Percentiles rank a stretch among this genome's conserved stretches.
These are phyloP conservation scores for Calyptomena viridis DNA, from an alignment of 2,113 vertebrate species.

Conservation along the genomic window DNA sequence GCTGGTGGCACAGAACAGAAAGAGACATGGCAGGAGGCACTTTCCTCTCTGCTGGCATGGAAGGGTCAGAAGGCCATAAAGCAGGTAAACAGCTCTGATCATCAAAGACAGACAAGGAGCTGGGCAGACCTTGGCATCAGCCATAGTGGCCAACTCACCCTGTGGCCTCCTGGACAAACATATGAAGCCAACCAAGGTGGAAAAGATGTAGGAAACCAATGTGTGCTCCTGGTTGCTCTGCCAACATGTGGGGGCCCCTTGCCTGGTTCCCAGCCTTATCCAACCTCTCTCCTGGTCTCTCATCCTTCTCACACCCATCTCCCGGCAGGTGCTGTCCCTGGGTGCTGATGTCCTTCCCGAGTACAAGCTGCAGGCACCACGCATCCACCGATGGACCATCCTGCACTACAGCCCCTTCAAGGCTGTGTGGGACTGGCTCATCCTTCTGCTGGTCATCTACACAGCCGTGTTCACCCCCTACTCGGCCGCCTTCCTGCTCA, in stretches of 20 bases:
- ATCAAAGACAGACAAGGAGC: neutral
- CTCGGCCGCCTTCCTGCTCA: conserved; percentile 95
- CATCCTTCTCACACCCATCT: neutral
- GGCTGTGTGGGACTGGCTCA: conserved; percentile 98
- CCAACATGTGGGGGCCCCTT: neutral
- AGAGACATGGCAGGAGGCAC: neutral
- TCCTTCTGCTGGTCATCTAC: conserved; percentile 96
- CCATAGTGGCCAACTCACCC: neutral
- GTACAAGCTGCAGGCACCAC: conserved; percentile 94
- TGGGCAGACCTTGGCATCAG: neutral
- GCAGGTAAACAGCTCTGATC: neutral
- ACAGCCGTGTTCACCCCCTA: conserved; percentile 94
- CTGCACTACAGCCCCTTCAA: conserved; percentile 98
- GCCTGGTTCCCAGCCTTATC: neutral
- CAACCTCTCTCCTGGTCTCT: neutral
- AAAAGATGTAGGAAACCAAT: neutral
- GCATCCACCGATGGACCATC: conserved; percentile 95
- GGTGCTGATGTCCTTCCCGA: conserved; percentile 93
- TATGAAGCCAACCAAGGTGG: neutral
- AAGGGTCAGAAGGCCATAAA: neutral
- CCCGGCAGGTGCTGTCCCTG: conserved; percentile 88
- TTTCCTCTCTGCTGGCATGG: neutral
- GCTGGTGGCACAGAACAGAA: neutral
- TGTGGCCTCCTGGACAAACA: neutral
- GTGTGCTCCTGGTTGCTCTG: neutral